Base-by-base conservation (phyloP, 2,888 invertebrate genomes). In the Silvanus unidentatus region DNA sequence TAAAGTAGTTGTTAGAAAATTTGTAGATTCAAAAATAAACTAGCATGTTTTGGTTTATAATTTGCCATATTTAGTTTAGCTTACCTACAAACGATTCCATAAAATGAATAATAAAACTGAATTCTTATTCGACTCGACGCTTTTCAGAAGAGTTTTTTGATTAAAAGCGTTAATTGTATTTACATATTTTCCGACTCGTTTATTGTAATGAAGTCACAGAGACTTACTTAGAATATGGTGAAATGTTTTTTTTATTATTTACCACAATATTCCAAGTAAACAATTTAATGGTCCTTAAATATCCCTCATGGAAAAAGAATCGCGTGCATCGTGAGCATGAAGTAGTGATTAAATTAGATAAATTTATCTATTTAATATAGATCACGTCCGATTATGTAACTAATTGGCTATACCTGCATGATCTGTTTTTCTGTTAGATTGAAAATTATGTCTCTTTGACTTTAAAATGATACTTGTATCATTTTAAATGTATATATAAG, bases 201-300 rank as follows among this genome's bases (percentile, higher is more conserved):
- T 35, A 55, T 63, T 67, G 68, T 68, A 65, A 68, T 70, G 60
- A 68, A 71, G 71, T 71, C 69, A 71, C 69, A 70, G 71, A 70
- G 71, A 70, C 71, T 61, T 50, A 45, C 40, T 51, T 52, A 50
- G 48, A 30, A 53, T 46, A 51, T 43, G 43, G 39, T 45, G 38
- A 43, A 48, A 43, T 43, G 39, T 45, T 22, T 22, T 22, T 3
- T 22, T 5, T 22, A 22, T 22, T 22, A 22, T 22, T 22, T 22
- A 15, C 37, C 36, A 38, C 32, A 22, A 28, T 47, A 45, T 41
- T 39, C 36, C 10, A 47, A 47, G 39, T 43, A 44, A 49, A 22
- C 4, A 22, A 22, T 5, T 22, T 22, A 22, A 22, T 22, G 22
- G 22, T 22, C 22, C 22, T 22, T 5, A 5, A 22, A 22, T 22